Conservation (phyloP, 2,888 invertebrate genomes). For the Cybosia mesomella region DNA sequence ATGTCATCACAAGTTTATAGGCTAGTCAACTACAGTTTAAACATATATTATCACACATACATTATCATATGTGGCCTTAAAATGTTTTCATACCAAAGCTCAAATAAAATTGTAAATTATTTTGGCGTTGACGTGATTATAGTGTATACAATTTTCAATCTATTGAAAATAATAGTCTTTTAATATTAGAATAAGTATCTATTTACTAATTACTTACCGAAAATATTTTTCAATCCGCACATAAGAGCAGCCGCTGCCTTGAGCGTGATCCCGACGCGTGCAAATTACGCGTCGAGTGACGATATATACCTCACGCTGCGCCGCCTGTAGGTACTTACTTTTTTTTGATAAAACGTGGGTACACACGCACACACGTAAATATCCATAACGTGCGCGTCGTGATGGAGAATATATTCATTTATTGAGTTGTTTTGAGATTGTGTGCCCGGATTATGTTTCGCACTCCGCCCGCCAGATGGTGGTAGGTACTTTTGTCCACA, state of each 20-base stretch:
- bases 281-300: background rate
- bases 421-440: no score
- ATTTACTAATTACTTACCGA: background rate
- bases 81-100: constrained; percentile 56
- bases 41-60: constrained; percentile 20
- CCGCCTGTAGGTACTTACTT: no score
- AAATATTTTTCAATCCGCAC: background rate
- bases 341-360: no score
- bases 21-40: constrained; percentile 45
- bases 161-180: background rate
- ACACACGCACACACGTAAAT: no score
- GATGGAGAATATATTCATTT: no score
- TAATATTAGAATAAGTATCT: constrained; percentile 2
- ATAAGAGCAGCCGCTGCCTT: background rate
- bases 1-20: constrained; percentile 39
- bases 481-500: no score
- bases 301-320: no score
- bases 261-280: background rate
- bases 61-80: constrained; percentile 18
- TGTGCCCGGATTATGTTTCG: no score
- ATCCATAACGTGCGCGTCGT: no score
- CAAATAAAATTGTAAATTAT: constrained; percentile 44
- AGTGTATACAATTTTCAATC: background rate
- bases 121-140: constrained; percentile 28
- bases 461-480: no score